A percentile compares a stretch with the other conserved stretches of the same genome.
Evolutionary conservation across 2,797 vertebrate genomes (phyloP).

Genomic region (Bryconaethiops microstoma): DNA sequence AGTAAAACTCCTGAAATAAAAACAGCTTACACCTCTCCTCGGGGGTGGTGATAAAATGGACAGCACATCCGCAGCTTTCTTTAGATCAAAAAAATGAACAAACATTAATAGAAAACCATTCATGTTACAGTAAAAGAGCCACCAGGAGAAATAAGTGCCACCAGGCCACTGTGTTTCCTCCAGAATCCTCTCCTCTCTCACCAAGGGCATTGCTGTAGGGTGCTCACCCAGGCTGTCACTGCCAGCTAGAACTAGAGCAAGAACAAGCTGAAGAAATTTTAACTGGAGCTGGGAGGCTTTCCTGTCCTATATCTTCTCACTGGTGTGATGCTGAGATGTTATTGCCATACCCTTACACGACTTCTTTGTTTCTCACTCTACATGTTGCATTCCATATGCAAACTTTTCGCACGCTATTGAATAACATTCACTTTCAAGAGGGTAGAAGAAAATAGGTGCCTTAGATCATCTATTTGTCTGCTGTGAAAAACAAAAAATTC

Average conservation of each 20-base stretch:
- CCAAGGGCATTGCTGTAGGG: slow-evolving; percentile 24
- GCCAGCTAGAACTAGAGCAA: slow-evolving; percentile 21
- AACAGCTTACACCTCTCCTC: too few species aligned
- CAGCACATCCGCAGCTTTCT: too few species aligned
- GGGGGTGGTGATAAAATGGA: too few species aligned
- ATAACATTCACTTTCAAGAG: background rate
- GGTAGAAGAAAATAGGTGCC: background rate
- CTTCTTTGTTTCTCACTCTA: background rate
- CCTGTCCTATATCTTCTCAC: slow-evolving; percentile 12
- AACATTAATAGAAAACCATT: too few species aligned
- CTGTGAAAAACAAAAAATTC: slow-evolving; percentile 1
- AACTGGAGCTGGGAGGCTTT: background rate
- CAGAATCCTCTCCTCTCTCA: slow-evolving; percentile 28
- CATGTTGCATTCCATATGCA: background rate
- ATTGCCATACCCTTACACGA: background rate
- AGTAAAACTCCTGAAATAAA: too few species aligned
- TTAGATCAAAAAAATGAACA: too few species aligned
- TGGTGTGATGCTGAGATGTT: background rate
- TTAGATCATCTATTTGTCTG: background rate
- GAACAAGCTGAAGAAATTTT: background rate
- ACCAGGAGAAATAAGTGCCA: background rate
- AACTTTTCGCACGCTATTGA: background rate
- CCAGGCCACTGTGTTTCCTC: slow-evolving; percentile 23
- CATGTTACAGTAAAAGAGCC: too few species aligned
- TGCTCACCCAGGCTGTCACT: background rate